Percentiles rank a stretch among this genome's conserved stretches.
These are phyloP conservation scores for Camponotus pennsylvanicus DNA, from an alignment of 1,140 invertebrate species.

Conservation along the genomic window DNA sequence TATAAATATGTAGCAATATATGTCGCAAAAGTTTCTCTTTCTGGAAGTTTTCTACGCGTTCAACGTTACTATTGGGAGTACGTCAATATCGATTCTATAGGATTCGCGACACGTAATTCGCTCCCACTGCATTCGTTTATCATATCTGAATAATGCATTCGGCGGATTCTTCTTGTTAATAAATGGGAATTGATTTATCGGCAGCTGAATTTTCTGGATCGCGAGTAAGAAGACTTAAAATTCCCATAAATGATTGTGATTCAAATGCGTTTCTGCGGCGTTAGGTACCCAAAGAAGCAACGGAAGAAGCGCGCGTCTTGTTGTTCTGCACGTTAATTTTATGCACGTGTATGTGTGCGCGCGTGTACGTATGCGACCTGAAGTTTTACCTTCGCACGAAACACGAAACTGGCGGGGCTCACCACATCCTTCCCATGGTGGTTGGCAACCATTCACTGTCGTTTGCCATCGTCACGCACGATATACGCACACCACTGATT, in stretches of 20 bases:
- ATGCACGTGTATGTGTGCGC: not conserved
- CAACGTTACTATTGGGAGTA: not conserved
- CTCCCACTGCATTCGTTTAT: constrained; percentile 25
- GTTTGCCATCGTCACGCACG: constrained; percentile 66
- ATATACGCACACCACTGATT: constrained; percentile 54
- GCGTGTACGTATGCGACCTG: constrained; percentile 15
- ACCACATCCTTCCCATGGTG: constrained; percentile 73
- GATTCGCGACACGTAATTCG: constrained; percentile 28
- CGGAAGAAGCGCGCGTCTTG: constrained; percentile 14
- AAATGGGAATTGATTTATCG: constrained; percentile 47
- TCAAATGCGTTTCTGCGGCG: not conserved
- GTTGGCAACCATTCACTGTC: constrained; percentile 65
- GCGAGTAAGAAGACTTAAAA: not conserved
- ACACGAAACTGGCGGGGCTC: constrained; percentile 73
- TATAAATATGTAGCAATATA: not conserved
- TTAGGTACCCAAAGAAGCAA: not conserved
- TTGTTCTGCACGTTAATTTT: constrained; percentile 36
- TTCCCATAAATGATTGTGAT: not conserved
- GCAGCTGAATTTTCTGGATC: not conserved
- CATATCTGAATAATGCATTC: constrained; percentile 43
- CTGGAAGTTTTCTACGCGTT: constrained; percentile 10
- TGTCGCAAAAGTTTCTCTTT: not conserved
- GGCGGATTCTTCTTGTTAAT: constrained; percentile 34
- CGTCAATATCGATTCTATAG: not conserved
- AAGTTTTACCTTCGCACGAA: constrained; percentile 69